Conservation (phyloP, 2,113 vertebrate genomes). For the Actenoides lindsayi region DNA sequence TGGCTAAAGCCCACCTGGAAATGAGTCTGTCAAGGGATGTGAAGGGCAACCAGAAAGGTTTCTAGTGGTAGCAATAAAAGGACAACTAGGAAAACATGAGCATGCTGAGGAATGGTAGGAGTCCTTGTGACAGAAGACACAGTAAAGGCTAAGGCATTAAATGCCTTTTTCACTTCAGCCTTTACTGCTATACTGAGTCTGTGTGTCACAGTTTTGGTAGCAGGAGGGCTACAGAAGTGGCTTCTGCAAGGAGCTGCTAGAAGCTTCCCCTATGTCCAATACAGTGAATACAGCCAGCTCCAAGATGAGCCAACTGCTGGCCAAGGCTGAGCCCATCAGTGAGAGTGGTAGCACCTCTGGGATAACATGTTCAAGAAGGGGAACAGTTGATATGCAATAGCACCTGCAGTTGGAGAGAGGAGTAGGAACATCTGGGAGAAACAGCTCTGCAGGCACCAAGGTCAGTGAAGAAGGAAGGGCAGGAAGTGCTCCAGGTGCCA, state of each 20-base stretch:
- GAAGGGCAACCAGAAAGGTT: background rate
- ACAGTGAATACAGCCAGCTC: background rate
- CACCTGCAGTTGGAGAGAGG: background rate
- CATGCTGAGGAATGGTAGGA: background rate
- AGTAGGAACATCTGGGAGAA: background rate
- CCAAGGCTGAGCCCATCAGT: background rate
- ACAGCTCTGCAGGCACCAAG: background rate
- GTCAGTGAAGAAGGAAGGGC: background rate
- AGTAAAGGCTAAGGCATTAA: background rate
- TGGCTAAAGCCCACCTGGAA: background rate
- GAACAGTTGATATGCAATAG: background rate
- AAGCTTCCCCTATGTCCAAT: background rate
- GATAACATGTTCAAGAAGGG: background rate
- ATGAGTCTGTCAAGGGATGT: background rate
- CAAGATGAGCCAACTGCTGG: background rate
- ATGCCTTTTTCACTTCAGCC: background rate
- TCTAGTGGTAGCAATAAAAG: background rate
- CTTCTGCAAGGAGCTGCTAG: background rate
- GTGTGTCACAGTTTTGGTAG: background rate
- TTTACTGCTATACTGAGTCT: background rate
- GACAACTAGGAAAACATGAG: background rate
- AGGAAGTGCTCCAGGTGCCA: background rate
- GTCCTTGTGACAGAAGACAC: background rate
- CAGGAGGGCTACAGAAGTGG: background rate
- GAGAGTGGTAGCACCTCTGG: no score